Percentiles rank a stretch among this genome's conserved stretches.
These are phyloP conservation scores for Poecilia latipinna DNA, from an alignment of 2,113 vertebrate genomes.

Conservation along the genomic window DNA sequence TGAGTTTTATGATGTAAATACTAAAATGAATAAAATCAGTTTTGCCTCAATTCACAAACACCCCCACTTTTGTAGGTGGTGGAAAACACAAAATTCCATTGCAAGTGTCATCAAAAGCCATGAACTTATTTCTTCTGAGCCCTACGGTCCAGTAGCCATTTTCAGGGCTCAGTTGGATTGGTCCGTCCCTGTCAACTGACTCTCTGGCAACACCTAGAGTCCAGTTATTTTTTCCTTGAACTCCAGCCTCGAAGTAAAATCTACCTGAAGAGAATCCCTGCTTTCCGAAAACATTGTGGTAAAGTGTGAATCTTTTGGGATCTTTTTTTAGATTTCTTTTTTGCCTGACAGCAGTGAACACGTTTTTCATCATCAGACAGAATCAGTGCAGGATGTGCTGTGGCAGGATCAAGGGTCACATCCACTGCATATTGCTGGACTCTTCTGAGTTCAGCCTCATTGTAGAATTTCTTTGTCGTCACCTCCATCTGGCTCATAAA, in stretches of 20 bases:
- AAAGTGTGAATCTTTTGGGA: too few relatives aligned
- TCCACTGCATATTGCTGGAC: too few relatives aligned
- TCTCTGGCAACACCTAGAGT: neutral
- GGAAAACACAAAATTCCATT: too few relatives aligned
- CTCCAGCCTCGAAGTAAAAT: neutral
- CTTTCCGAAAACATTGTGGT: too few relatives aligned
- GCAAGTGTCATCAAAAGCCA: neutral
- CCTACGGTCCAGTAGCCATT: neutral
- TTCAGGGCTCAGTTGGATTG: neutral
- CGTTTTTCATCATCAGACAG: too few relatives aligned
- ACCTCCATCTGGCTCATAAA: neutral
- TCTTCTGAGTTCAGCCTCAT: neutral
- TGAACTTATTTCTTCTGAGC: neutral
- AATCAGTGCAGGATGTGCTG: too few relatives aligned
- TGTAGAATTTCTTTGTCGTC: neutral
- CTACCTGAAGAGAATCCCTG: neutral
- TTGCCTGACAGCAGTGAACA: too few relatives aligned
- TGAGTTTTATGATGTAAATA: neutral
- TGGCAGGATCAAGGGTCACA: too few relatives aligned
- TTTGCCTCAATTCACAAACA: constrained; percentile 14
- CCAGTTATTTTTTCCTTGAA: neutral
- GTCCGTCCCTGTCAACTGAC: neutral
- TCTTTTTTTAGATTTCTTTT: too few relatives aligned
- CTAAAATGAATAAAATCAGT: too few relatives aligned
- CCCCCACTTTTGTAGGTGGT: neutral